Evolutionary conservation across 2,113 vertebrate species (phyloP).

Genomic region (Telmatochromis brichardi): DNA sequence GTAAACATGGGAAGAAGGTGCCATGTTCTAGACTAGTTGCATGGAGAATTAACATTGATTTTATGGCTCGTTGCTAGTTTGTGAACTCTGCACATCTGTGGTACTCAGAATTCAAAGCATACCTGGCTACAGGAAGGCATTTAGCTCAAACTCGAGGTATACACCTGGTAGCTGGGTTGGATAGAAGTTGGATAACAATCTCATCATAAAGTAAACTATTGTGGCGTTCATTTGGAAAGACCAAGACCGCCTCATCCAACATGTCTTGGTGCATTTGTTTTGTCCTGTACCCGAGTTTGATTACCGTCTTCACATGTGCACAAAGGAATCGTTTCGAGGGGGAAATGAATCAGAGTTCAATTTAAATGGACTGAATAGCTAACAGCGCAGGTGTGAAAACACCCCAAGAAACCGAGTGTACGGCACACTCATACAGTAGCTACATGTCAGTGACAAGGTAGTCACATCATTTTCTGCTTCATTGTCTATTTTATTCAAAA

Average conservation of each 20-base stretch:
- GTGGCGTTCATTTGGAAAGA: neutral
- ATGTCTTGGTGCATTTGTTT: neutral
- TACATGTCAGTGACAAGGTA: neutral
- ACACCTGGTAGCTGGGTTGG: neutral
- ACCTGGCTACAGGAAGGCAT: neutral
- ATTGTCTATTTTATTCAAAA: neutral
- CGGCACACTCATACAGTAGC: neutral
- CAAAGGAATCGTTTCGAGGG: neutral
- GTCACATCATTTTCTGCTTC: neutral
- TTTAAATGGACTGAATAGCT: neutral
- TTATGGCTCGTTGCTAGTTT: neutral
- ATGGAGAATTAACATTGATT: neutral
- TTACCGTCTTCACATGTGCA: neutral
- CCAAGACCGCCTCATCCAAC: neutral
- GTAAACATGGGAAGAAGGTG: neutral
- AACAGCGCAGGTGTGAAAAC: neutral
- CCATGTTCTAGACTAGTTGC: neutral
- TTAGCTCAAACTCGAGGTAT: neutral
- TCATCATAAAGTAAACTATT: neutral
- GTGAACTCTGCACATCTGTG: neutral
- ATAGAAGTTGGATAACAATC: neutral
- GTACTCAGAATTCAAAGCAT: neutral
- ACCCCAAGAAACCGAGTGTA: neutral
- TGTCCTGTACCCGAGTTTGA: neutral
- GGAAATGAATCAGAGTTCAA: neutral